Base-by-base conservation (phyloP, 2,113 vertebrate genomes). In the Phodopus roborovskii region DNA sequence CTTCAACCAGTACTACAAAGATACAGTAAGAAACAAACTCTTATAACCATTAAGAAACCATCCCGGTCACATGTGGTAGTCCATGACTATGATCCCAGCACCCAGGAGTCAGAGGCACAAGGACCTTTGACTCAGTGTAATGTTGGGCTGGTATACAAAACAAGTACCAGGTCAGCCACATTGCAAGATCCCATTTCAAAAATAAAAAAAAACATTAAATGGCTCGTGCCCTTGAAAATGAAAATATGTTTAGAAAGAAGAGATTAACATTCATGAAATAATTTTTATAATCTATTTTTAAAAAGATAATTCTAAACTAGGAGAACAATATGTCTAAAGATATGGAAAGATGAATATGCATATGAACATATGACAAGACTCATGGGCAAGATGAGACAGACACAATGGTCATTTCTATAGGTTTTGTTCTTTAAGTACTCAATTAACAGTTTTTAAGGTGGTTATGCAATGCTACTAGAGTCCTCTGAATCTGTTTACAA, bases 261-360 rank as follows among this genome's bases (percentile, higher is more conserved):
- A 95, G 88, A 90, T 3, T 82, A 91, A 45, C 36, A 92, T 64
- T 16, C 81, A 88, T 70, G 33, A 94, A 94, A 30, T 77, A 79
- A 79, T 56, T 92, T 60, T 95, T 56, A 82, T 91, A 53, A 83
- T 82, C 30, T 86, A 26, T 83, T 88, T 79, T 85, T 58, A 26
- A 60, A n/a, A n/a, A 66, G 28, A 30, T 8, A 53, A 75, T 70
- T 70, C 26, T 36, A 92, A 90, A 10, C 48, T 94, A 74, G 26
- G 7, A 45, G 36, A 95, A 82, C 0, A 86, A 26, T 28, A 70
- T 45, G 36, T 53, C 71, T 12, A 90, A 95, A 56, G 71, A 58
- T 70, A 92, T 0, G 4, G 60, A 85, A 64, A 85, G 53, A 53
- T 90, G 42, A 88, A 74, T 22, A 91, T 1, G 13, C 10, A 5